A percentile compares a stretch with the other conserved stretches of the same genome.
phyloP scores from a whole-genome alignment of 1,140 invertebrate genomes.

The Drosophila triauraria region DNA sequence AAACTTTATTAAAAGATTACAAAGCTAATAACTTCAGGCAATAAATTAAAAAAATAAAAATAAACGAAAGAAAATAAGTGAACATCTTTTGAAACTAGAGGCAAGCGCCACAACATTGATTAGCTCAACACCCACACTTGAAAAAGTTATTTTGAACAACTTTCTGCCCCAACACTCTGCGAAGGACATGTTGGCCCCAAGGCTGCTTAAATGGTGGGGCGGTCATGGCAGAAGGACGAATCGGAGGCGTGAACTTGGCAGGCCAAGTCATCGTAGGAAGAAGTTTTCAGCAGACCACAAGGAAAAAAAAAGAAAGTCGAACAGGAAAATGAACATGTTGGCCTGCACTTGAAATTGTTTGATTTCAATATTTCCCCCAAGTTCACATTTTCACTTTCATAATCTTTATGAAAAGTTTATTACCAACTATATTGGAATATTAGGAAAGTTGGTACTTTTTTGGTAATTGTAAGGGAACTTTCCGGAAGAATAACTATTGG shows the following conservation, averaged over 20 bases:
- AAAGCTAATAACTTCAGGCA: slow-evolving; percentile 66
- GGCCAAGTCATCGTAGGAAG: slow-evolving; percentile 57
- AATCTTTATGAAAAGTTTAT: slow-evolving; percentile 22
- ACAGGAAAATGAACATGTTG: slow-evolving; percentile 36
- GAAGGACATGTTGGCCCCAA: slow-evolving; percentile 61
- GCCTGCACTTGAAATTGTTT: slow-evolving; percentile 33
- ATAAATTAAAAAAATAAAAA: slow-evolving; percentile 30
- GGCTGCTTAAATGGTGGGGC: slow-evolving; percentile 39
- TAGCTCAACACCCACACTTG: slow-evolving; percentile 55
- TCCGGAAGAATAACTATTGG: neutral
- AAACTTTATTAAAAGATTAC: slow-evolving; percentile 70
- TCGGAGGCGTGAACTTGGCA: slow-evolving; percentile 57
- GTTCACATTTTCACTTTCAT: slow-evolving; percentile 11
- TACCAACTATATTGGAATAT: slow-evolving; percentile 11
- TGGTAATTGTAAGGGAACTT: slow-evolving; percentile 4
- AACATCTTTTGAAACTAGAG: slow-evolving; percentile 8
- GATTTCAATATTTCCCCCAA: slow-evolving; percentile 33
- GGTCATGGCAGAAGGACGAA: slow-evolving; percentile 22
- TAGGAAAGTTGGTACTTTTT: slow-evolving; percentile 7
- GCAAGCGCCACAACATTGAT: slow-evolving; percentile 33
- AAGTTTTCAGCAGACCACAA: slow-evolving; percentile 46
- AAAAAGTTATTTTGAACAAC: slow-evolving; percentile 48
- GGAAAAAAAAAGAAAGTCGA: slow-evolving; percentile 30
- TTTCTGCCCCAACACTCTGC: slow-evolving; percentile 61
- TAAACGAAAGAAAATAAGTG: neutral